These are phyloP conservation scores for Orchesellides sinensis DNA, from an alignment of 2,888 invertebrate genomes.

Conservation along the genomic window DNA sequence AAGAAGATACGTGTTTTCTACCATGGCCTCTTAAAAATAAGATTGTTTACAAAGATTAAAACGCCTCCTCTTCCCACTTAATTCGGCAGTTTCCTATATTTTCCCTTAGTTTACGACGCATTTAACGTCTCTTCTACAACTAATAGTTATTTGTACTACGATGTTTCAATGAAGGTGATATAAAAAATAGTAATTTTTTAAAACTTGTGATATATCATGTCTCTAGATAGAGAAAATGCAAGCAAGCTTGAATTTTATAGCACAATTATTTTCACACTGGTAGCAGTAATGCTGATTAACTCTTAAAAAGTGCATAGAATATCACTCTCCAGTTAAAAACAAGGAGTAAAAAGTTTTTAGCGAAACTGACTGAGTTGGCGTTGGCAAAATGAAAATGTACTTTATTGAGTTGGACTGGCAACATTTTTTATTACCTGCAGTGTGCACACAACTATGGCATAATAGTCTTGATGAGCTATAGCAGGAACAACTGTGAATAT, in stretches of 20 bases:
- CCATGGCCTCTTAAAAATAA: too few species aligned
- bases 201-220: background rate
- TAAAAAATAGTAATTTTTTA: conserved; percentile 24
- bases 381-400: too few species aligned
- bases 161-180: conserved; percentile 34
- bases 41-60: too few species aligned
- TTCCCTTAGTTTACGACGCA: background rate
- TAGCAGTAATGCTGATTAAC: too few species aligned
- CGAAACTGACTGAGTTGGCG: too few species aligned
- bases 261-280: too few species aligned
- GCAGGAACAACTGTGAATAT: conserved; percentile 84
- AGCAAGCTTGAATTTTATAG: too few species aligned
- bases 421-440: conserved; percentile 79
- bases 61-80: too few species aligned
- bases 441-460: conserved; percentile 79
- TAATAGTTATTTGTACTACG: conserved; percentile 41
- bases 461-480: conserved; percentile 79
- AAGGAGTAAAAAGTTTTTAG: background rate
- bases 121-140: background rate
- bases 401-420: background rate
- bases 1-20: too few species aligned
- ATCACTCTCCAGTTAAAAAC: conserved; percentile 6
- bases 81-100: too few species aligned
- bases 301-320: background rate
- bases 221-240: background rate